Conservation (phyloP, 2,113 vertebrate species). For the Burhinus bistriatus region DNA sequence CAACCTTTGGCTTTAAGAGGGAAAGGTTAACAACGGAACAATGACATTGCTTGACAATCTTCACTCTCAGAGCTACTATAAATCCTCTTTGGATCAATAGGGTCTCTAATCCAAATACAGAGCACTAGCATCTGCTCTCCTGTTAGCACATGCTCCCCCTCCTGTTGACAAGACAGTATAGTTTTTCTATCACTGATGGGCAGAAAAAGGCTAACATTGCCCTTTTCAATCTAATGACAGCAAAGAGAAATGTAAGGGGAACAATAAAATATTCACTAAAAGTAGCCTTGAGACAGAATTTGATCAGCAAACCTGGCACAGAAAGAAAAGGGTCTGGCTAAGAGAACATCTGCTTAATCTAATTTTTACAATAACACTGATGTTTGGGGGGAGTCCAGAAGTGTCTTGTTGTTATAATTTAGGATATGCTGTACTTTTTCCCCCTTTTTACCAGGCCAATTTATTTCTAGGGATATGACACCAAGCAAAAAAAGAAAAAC, state of each 20-base stretch:
- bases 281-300: neutral
- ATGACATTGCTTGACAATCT: slow-evolving; percentile 53
- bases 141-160: slow-evolving; percentile 35
- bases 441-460: neutral
- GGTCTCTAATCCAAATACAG: slow-evolving; percentile 54
- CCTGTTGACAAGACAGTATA: slow-evolving; percentile 16
- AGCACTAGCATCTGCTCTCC: slow-evolving; percentile 27
- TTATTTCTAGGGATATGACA: neutral
- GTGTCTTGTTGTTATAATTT: neutral
- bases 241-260: neutral
- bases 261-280: slow-evolving; percentile 4
- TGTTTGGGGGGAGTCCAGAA: neutral
- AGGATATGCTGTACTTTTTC: neutral
- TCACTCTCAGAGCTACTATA: slow-evolving; percentile 47
- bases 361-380: neutral
- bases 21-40: slow-evolving; percentile 61
- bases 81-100: slow-evolving; percentile 74
- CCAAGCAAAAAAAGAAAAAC: neutral
- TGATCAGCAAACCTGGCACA: neutral
- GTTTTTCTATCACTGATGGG: slow-evolving; percentile 28
- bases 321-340: neutral
- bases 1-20: neutral
- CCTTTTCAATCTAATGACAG: neutral
- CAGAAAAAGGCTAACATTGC: neutral
- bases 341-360: neutral